These are phyloP conservation scores for Piliocolobus tephrosceles DNA, from an alignment of 2,113 vertebrate genomes.

Conservation along the genomic window DNA sequence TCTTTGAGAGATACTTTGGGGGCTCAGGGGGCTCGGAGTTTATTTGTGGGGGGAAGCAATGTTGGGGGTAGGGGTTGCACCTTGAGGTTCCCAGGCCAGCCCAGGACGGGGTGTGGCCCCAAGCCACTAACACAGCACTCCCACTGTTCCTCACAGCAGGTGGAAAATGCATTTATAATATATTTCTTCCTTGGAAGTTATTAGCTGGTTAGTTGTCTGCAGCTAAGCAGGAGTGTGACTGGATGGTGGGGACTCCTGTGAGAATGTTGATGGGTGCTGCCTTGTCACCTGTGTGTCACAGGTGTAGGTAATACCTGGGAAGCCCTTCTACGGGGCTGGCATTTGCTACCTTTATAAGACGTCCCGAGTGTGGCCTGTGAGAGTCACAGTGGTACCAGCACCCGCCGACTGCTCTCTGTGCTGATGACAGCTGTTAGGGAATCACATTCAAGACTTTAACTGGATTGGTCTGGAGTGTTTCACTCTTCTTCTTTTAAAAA, in stretches of 20 bases:
- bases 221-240: neutral
- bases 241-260: too few species aligned
- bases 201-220: neutral
- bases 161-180: neutral
- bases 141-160: rapidly evolving
- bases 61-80: too few species aligned
- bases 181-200: neutral
- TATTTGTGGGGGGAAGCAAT: neutral
- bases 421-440: neutral
- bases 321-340: neutral
- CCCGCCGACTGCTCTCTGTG: rapidly evolving
- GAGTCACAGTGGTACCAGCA: rapidly evolving
- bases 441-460: neutral
- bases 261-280: neutral
- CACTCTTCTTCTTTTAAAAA: neutral
- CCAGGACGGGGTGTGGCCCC: rapidly evolving
- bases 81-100: neutral
- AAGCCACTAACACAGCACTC: rapidly evolving
- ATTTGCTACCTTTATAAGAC: rapidly evolving
- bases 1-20: neutral
- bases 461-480: rapidly evolving
- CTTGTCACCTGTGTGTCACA: neutral
- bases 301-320: neutral
- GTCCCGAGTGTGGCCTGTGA: rapidly evolving
- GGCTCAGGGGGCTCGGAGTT: rapidly evolving